Evolutionary conservation across 2,888 invertebrate genomes (phyloP), one percentile per base, ranked within the genome.

Genomic region (Muscina levida): DNA sequence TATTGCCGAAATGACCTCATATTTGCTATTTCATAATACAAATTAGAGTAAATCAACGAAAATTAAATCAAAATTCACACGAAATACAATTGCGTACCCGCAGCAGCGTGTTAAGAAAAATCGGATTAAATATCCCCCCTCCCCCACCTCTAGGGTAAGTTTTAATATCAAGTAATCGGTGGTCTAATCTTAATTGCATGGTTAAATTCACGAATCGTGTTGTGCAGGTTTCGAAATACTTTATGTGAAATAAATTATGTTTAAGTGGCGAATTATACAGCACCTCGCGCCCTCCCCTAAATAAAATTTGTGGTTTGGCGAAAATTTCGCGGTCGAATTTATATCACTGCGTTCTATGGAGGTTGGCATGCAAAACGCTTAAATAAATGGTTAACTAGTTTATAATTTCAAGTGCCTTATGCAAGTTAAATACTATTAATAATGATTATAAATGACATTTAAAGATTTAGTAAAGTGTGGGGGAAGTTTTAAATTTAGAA

Each of bases 201-300:
- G 6, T n/a, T 46, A 5, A 46, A 4, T 15, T 46, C 5, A 17
- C n/a, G n/a, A 2, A 46, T 4, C 17, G 15, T 46, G n/a, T 4
- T 17, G 15, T 11, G 19, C 2, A 8, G 10, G 17, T 24, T 53
- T 5, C 10, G 1, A 8, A 22, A 53, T 22, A 53, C n/a, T 53
- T 6, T 22, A 53, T 75, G 72, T 75, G 71, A 59, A 70, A 76
- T 76, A 80, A 80, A 80, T 80, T 57, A 76, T 80, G 79, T 76
- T 76, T 57, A 73, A 76, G 51, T 76, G 68, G 56, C 44, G 24
- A 56, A 76, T 72, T 76, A 65, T 76, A 70, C 31, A 70, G 42
- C 4, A n/a, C n/a, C n/a, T n/a, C n/a, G n/a, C n/a, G n/a, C n/a
- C n/a, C n/a, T n/a, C n/a, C 26, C 53, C 1, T 26, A 53, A 13